A percentile compares a stretch with the other conserved stretches of the same genome.
These are phyloP conservation scores for Gambusia affinis DNA, from an alignment of 2,113 vertebrate genomes.

Conservation along the genomic window DNA sequence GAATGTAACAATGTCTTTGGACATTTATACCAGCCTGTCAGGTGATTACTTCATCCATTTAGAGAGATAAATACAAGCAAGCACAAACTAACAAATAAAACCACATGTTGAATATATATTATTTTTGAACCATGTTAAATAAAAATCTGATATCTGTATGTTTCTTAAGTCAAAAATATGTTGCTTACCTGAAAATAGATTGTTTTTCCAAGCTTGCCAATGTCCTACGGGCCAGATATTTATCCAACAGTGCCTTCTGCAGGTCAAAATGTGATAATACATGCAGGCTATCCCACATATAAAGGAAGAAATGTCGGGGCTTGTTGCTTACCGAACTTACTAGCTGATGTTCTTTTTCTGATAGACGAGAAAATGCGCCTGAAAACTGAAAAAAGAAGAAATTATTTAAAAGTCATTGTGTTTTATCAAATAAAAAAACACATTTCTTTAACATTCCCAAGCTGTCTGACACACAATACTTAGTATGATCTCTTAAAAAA, in stretches of 20 bases:
- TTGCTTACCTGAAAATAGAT: slow-evolving; percentile 12
- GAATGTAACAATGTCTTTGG: too few relatives aligned
- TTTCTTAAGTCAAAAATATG: neutral
- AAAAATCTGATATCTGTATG: neutral
- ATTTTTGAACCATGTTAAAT: neutral
- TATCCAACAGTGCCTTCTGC: neutral
- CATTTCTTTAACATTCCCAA: neutral
- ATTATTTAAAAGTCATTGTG: neutral
- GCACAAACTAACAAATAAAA: too few relatives aligned
- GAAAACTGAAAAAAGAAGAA: slow-evolving; percentile 7
- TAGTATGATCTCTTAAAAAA: neutral
- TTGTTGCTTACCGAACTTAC: neutral
- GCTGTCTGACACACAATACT: too few relatives aligned
- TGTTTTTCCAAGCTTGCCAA: neutral
- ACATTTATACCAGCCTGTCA: too few relatives aligned
- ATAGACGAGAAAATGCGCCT: neutral
- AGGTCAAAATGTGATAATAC: neutral
- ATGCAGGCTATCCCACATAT: neutral
- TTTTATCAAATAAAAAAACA: neutral
- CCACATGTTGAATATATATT: neutral
- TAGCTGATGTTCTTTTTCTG: neutral
- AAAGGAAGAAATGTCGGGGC: neutral
- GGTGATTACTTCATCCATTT: too few relatives aligned
- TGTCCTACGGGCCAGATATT: too few relatives aligned
- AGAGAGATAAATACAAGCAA: too few relatives aligned